Conservation (phyloP, 2,888 invertebrate species). For the Stenodera caucasica region DNA sequence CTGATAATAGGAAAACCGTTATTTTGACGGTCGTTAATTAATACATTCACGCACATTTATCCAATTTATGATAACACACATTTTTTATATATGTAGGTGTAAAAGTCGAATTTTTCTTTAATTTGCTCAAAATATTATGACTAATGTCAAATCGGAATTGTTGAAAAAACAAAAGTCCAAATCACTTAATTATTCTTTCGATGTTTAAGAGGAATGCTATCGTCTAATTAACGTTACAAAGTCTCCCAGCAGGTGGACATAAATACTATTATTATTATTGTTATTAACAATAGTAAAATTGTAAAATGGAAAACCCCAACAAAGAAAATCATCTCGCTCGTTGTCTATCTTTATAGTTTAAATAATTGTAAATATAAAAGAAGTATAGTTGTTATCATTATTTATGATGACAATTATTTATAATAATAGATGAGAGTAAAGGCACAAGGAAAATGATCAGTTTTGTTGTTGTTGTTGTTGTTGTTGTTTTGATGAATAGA, state of each 20-base stretch:
- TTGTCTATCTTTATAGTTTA: neutral
- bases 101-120: no score
- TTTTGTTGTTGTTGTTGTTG: neutral
- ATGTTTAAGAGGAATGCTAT: neutral
- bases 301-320: slow-evolving; percentile 6
- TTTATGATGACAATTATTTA: slow-evolving; percentile 8
- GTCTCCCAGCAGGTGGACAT: neutral
- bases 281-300: neutral
- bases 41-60: slow-evolving; percentile 1
- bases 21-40: slow-evolving; percentile 3
- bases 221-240: neutral
- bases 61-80: neutral
- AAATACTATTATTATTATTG: no score
- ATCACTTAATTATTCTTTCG: no score
- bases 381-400: slow-evolving; percentile 3
- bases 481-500: no score
- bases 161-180: no score
- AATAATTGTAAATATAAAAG: neutral
- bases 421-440: neutral
- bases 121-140: no score
- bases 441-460: neutral
- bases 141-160: no score
- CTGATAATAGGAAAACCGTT: neutral
- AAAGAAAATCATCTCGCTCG: neutral
- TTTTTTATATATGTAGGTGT: no score